Evolutionary conservation across 2,113 vertebrate genomes (phyloP), one percentile per base, ranked within the genome.

Genomic region (Emydocephalus ijimae): DNA sequence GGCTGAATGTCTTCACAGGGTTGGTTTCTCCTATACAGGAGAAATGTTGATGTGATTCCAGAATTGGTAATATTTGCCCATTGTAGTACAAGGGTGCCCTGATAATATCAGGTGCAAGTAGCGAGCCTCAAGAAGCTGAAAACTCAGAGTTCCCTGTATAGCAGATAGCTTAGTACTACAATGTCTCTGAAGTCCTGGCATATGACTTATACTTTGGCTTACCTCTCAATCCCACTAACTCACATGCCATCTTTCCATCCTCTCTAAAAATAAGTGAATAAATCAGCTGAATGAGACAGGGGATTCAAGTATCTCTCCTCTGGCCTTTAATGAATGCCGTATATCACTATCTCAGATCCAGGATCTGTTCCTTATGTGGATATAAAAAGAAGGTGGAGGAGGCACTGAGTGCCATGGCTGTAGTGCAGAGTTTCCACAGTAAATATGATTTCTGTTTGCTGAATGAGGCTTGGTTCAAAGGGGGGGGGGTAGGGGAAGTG

Each of bases 381-480:
- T 96, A 96, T 96, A 96, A 97, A 97, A 96, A 96, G 95, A 94
- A 94, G 26, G 48, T 39, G 8, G 20, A 6, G 29, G 6, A 7
- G 15, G 94, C 87, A 94, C 91, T 0, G 0, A 91, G 93, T 92
- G 94, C 94, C 93, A 91, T 8, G 94, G 96, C 89, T 93, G 94
- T 94, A 95, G 94, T 69, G 94, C 95, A 92, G 96, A 96, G 96
- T 96, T 97, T 96, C 96, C 95, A 93, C 94, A 94, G 95, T 95
- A 96, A 96, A 97, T 94, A 96, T 94, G 34, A 94, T 93, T 96
- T 93, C 94, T 93, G 94, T 96, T 97, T 95, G 97, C 94, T 94
- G 93, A 95, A 92, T 95, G 95, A 96, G 95, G 92, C 95, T 81
- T 96, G 95, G 95, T 96, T 94, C 93, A 94, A 95, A 95, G 43